Evolutionary conservation across 2,113 vertebrate species (phyloP).

Genomic region (Xenus cinereus): DNA sequence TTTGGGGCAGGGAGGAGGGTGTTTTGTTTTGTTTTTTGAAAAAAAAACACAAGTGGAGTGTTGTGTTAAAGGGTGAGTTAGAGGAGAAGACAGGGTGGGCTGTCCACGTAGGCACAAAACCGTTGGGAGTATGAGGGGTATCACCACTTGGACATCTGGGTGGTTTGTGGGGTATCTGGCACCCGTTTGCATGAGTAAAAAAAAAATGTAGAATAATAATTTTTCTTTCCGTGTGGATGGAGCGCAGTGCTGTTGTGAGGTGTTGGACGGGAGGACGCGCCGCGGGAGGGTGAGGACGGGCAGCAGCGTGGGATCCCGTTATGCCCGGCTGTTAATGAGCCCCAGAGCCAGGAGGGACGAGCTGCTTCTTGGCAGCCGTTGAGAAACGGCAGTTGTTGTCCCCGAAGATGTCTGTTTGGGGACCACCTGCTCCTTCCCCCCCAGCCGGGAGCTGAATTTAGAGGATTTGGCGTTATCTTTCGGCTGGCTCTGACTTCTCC

Average conservation of each 20-base stretch:
- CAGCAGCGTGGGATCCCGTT: neutral
- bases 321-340: neutral
- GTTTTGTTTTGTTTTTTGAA: neutral
- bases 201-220: too few species aligned
- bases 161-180: too few species aligned
- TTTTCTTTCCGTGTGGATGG: fast-evolving
- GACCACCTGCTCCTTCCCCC: neutral
- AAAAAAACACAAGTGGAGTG: neutral
- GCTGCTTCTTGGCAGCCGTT: neutral
- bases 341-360: fast-evolving
- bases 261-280: fast-evolving
- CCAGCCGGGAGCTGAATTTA: neutral
- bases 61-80: neutral
- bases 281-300: fast-evolving
- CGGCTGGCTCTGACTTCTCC: neutral
- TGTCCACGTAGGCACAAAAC: fast-evolving
- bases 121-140: fast-evolving
- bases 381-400: neutral
- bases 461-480: neutral
- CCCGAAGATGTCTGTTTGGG: neutral
- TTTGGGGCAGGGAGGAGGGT: neutral
- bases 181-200: fast-evolving
- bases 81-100: fast-evolving
- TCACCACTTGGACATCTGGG: fast-evolving
- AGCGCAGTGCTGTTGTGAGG: fast-evolving